phyloP scores from a whole-genome alignment of 2,113 vertebrate species.

The Pterocles orientalis region DNA sequence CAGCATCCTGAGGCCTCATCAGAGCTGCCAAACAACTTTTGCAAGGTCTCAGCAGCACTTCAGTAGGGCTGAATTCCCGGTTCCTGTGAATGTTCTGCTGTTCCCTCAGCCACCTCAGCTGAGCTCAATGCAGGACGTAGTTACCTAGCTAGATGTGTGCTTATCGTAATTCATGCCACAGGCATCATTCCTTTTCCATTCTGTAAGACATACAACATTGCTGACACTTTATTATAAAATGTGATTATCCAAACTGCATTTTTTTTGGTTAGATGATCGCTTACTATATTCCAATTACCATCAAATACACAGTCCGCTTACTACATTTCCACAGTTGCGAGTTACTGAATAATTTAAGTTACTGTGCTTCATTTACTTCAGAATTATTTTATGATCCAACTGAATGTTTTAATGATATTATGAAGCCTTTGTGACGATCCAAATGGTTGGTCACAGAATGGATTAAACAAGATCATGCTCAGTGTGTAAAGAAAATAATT shows the following conservation, averaged over 20 bases:
- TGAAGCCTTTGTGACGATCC: conserved; percentile 40
- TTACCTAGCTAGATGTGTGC: not conserved
- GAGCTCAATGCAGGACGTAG: not conserved
- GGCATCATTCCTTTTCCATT: not conserved
- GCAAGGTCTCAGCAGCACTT: not conserved
- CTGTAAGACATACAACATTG: not conserved
- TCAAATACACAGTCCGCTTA: not conserved
- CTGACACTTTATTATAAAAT: not conserved
- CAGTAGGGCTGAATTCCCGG: not conserved
- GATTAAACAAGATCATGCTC: conserved; percentile 9
- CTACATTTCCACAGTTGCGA: conserved; percentile 21
- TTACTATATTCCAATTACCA: conserved; percentile 42
- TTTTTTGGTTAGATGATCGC: conserved; percentile 10
- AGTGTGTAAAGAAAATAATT: conserved; percentile 35
- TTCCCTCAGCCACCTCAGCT: not conserved
- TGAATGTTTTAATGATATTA: conserved; percentile 62
- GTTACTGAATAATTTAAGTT: conserved; percentile 58
- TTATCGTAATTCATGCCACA: not conserved
- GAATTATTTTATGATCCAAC: conserved; percentile 66
- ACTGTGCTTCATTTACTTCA: conserved; percentile 59
- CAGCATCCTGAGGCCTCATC: not conserved
- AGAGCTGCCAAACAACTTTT: not conserved
- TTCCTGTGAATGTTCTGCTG: not conserved
- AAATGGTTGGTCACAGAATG: conserved; percentile 4
- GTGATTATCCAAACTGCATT: not conserved